Conservation (phyloP, 2,113 vertebrate genomes). For the Malurus cyaneus region DNA sequence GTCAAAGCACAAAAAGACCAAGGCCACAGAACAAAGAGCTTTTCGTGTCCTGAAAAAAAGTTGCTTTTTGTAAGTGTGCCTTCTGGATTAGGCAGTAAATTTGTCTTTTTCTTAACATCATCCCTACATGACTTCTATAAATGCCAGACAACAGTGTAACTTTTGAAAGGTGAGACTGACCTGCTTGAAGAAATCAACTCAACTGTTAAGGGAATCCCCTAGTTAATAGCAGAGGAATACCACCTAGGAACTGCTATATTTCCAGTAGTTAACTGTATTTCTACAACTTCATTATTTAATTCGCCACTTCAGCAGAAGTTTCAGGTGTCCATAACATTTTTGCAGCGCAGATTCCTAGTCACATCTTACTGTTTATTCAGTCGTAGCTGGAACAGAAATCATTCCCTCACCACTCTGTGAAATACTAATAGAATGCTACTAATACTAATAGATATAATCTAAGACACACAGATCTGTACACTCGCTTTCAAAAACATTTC, state of each 20-base stretch:
- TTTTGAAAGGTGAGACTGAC: not conserved
- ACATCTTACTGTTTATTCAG: not conserved
- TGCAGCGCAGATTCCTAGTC: not conserved
- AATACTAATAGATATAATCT: not conserved
- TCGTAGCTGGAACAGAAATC: not conserved
- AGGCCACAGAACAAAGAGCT: constrained; percentile 61
- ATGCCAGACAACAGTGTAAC: not conserved
- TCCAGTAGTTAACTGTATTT: not conserved
- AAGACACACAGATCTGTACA: not conserved
- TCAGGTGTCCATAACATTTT: not conserved
- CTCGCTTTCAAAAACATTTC: not conserved
- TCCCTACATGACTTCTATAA: constrained; percentile 3
- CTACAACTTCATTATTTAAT: not conserved
- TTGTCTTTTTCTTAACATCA: constrained; percentile 48
- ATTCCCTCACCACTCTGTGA: not conserved
- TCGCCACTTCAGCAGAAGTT: not conserved
- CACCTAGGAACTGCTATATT: not conserved
- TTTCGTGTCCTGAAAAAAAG: constrained; percentile 52
- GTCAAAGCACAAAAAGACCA: constrained; percentile 59
- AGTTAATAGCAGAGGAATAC: not conserved
- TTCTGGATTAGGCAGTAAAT: constrained; percentile 24
- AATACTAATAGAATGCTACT: not conserved
- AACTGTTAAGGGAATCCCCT: not conserved
- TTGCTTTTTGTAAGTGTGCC: constrained; percentile 39
- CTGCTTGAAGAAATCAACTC: not conserved